phyloP scores from a whole-genome alignment of 2,888 invertebrate genomes.

The Drosophila pseudotakahashii region DNA sequence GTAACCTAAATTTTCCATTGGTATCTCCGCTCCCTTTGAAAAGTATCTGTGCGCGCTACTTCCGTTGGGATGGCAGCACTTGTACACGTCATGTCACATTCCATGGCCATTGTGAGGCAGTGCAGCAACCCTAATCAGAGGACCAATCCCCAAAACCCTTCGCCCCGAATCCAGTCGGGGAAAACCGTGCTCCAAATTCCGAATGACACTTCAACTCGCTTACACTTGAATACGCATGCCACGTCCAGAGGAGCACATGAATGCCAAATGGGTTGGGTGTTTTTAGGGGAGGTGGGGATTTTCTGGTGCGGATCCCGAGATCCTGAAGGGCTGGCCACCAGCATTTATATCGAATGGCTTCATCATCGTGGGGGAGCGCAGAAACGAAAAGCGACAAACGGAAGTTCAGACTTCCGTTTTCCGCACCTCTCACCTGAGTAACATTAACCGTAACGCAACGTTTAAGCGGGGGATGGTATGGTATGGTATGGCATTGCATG shows the following conservation, averaged over 20 bases:
- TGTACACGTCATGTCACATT: constrained; percentile 75
- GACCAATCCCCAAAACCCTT: background rate
- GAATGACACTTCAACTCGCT: constrained; percentile 75
- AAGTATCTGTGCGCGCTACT: constrained; percentile 20
- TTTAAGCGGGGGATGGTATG: constrained; percentile 1
- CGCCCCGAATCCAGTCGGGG: background rate
- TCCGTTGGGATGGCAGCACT: constrained; percentile 55
- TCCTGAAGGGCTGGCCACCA: constrained; percentile 44
- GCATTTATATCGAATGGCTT: constrained; percentile 78
- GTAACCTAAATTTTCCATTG: constrained; percentile 50
- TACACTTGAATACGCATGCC: constrained; percentile 77
- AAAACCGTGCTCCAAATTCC: constrained; percentile 65
- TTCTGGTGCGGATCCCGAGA: constrained; percentile 5
- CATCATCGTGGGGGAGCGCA: constrained; percentile 45
- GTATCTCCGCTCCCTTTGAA: constrained; percentile 17
- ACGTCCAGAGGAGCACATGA: constrained; percentile 73
- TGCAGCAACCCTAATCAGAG: constrained; percentile 72
- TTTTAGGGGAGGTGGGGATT: background rate
- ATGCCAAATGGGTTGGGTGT: constrained; percentile 52
- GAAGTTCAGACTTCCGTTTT: constrained; percentile 72
- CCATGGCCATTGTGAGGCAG: constrained; percentile 63
- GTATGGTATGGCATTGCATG: constrained; percentile 1
- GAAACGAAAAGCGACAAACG: constrained; percentile 49
- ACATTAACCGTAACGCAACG: constrained; percentile 30
- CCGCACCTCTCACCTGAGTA: constrained; percentile 34